Base-by-base conservation (phyloP, 2,797 vertebrate genomes). In the Limnodromus scolopaceus region DNA sequence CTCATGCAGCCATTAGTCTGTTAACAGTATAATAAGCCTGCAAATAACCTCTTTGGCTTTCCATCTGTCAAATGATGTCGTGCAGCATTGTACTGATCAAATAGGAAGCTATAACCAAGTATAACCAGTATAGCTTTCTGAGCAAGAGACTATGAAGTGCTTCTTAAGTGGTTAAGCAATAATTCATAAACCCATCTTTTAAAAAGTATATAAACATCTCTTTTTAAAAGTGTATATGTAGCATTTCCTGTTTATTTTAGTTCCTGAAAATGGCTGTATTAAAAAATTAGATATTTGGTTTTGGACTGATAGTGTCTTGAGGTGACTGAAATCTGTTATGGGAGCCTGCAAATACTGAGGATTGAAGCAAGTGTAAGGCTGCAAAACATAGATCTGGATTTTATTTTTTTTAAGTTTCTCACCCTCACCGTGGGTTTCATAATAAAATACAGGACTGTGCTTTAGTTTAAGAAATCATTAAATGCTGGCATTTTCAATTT, bases 191-290 rank as follows among this genome's bases (percentile, higher is more conserved):
- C 23, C 7, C 60, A 6, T 88, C 83, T 84, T 88, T 28, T 0
- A 12, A 45, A 14, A 78, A 64, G 6, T 24, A 3, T 89, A 38
- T 74, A 75, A 57, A 34, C 32, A 8, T 70, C 6, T 87, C 82
- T 84, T 88, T 25, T 1, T 9, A 38, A 12, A 78, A 68, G 8
- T 22, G 3, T 89, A 22, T 70, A 45, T 43, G 46, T 13, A 87
- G n/a, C 20, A 48, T 93, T 96, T 97, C 93, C 78, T 87, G 68
- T 83, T 87, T 60, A 65, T 76, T 91, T 90, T 71, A 72, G 48
- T 91, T 96, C 79, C 84, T 95, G 86, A 89, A 93, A 91, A 83
- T 28, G 36, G 5, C 41, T 80, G 2, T 68, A 68, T 85, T 77
- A 27, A 86, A 87, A 54, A 93, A 57, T 32, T 13, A 58, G 25